Evolutionary conservation across 2,888 invertebrate species (phyloP), one percentile per base, ranked within the genome.

Genomic region (Cephus spinipes): DNA sequence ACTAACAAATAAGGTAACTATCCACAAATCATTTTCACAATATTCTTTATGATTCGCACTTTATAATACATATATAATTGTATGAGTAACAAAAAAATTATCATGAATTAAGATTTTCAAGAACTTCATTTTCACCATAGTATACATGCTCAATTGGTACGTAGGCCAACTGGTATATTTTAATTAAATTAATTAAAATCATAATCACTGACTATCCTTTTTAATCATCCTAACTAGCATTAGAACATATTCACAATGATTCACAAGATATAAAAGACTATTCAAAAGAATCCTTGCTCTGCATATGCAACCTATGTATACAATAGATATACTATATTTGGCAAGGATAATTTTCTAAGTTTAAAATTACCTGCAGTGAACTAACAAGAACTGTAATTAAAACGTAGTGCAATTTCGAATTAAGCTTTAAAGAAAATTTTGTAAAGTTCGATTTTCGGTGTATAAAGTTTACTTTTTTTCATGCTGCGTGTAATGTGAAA

Each of bases 181-280:
- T 82, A 81, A 86, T 86, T 81, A 81, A 85, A 81, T 82, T 83
- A 82, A 85, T 83, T 82, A 80, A 82, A 77, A 74, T 73, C 76
- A 68, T 55, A 55, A 55, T 23, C 55, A 55, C 23, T 23, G 23
- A 2, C 23, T 55, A 55, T 55, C 23, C 55, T 55, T 55, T 1
- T 55, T 55, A 55, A 55, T 55, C 6, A 23, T 1, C 23, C 55
- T 23, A 55, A 55, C 55, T 55, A 55, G 23, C 55, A 23, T 23
- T 23, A 6, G 23, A 2, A 9, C 9, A 55, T 55, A 55, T 55
- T 55, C 55, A 40, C 4, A 15, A 15, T 15, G 15, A 40, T 40
- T 40, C 15, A 55, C 6, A 23, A 40, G 6, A 23, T 9, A 23
- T 40, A 23, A 0, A 40, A 15, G 15, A 15, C 9, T 55, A 15